These are phyloP conservation scores for Amia ocellicauda DNA, from an alignment of 2,113 vertebrate genomes.

Conservation along the genomic window DNA sequence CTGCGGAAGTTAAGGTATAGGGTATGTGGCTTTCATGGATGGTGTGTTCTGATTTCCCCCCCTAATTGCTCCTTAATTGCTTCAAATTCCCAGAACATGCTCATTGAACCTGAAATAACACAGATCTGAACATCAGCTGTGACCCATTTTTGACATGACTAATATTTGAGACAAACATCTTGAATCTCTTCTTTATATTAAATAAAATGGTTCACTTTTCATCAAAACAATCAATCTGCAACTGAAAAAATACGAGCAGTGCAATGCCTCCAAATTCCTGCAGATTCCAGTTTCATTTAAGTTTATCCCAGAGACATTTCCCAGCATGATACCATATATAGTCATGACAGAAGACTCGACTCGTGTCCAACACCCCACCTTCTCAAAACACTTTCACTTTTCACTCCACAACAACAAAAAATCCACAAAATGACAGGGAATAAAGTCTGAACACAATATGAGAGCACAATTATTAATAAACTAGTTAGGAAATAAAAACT, in stretches of 20 bases:
- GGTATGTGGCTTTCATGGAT: background rate
- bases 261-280: background rate
- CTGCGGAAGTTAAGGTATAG: no score
- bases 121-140: background rate
- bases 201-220: background rate
- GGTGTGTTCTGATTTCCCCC: background rate
- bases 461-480: no score
- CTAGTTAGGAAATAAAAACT: no score
- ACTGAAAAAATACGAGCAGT: background rate
- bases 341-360: background rate
- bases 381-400: background rate
- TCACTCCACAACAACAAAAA: no score
- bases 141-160: background rate
- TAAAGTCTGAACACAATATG: no score
- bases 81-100: constrained; percentile 18
- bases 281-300: constrained; percentile 1
- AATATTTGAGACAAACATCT: background rate
- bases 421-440: no score
- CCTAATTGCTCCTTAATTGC: constrained; percentile 29
- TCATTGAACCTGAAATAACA: background rate
- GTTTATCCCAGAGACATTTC: constrained; percentile 28
- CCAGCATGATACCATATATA: constrained; percentile 39
- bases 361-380: background rate
- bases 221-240: no score
- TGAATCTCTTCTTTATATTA: no score